Evolutionary conservation across 2,113 vertebrate species (phyloP).

Genomic region (Myrmophylax atrothorax): DNA sequence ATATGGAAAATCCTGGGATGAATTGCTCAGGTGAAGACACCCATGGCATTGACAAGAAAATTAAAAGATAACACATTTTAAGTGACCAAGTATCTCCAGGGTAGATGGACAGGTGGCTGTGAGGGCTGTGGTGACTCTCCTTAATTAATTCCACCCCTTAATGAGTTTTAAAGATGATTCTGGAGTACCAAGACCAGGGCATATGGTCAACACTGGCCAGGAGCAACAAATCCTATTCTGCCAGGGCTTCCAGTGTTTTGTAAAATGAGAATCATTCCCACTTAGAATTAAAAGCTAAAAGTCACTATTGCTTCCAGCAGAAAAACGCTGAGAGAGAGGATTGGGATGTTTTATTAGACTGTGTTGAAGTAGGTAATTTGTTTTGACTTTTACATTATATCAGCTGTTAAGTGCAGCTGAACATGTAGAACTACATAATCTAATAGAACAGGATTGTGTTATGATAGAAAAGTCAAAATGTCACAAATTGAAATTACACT

Average conservation of each 20-base stretch:
- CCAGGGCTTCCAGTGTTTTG: background rate
- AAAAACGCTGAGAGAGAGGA: background rate
- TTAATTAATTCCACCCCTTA: background rate
- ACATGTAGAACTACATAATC: background rate
- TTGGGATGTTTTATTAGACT: constrained; percentile 17
- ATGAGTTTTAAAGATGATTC: background rate
- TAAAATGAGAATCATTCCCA: background rate
- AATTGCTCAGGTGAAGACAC: background rate
- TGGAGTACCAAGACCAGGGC: background rate
- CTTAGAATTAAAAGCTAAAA: background rate
- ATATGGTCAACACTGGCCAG: background rate
- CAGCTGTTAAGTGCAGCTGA: background rate
- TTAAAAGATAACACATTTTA: background rate
- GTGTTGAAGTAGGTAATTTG: constrained; percentile 5
- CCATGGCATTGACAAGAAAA: background rate
- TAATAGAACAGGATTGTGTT: constrained; percentile 6
- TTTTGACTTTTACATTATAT: constrained; percentile 37
- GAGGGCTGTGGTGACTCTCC: background rate
- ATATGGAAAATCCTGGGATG: background rate
- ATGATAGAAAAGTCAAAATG: constrained; percentile 47
- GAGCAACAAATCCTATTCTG: background rate
- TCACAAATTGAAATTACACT: background rate
- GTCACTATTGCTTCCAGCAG: background rate
- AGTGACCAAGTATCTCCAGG: background rate
- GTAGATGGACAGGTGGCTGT: background rate